Base-by-base conservation (phyloP, 2,888 invertebrate species). In the Candidula unifasciata region DNA sequence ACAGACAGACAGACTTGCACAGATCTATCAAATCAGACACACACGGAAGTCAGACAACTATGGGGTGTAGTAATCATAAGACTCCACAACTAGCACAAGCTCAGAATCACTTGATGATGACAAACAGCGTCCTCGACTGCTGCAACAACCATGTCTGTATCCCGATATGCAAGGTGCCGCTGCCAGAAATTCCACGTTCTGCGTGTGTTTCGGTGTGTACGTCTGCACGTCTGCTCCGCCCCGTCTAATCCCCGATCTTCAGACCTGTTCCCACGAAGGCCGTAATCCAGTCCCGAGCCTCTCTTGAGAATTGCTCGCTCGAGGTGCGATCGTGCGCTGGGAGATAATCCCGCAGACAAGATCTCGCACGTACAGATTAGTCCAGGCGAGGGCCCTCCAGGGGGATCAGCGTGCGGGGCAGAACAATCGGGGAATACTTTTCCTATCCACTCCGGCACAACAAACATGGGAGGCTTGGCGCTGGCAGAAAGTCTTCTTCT, bases 291-390 rank as follows among this genome's bases (percentile, higher is more conserved):
- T 21, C 37, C 6, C 24, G 18, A 16, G 13, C 69, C 21, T 37
- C 35, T 16, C 69, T 27, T 10, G 27, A 10, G 73, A 13, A 44
- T n/a, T 8, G 27, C 44, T 5, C n/a, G 44, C 27, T 13, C 33
- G 35, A 16, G 35, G n/a, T 54, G 10, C 27, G 74, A 30, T 74
- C 74, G 74, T 74, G 74, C 74, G 30, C 3, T 16, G 30, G 74
- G 54, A 74, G 74, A 74, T 74, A 74, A 74, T 74, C 74, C 74
- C 3, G 2, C 18, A 54, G 74, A 30, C 30, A 33, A 30, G 74
- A 54, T 44, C 54, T 30, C 13, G 74, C 74, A 2, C 52, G 18
- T 21, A 18, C 21, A 74, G 74, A 74, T 74, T 30, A 74, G 52
- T 30, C 74, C 3, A 30, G 21, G 30, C 30, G 6, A 74, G 54